Conservation (phyloP, 23 tunicate genomes). For the Styela plicata region DNA sequence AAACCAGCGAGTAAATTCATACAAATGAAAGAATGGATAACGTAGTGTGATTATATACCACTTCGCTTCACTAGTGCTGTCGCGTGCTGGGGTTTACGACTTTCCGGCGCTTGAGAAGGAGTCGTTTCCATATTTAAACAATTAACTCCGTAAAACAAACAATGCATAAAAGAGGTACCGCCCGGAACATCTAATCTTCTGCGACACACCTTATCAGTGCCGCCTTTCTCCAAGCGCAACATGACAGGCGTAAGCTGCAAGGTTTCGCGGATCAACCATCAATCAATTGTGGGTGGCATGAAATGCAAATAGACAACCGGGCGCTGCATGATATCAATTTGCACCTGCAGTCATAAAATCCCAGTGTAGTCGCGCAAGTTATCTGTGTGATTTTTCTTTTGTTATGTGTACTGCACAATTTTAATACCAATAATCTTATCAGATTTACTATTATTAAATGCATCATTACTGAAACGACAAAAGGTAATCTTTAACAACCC, state of each 20-base stretch:
- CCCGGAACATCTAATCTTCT: background rate
- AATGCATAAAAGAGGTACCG: slow-evolving; percentile 7
- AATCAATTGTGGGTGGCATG: background rate
- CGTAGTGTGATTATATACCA: background rate
- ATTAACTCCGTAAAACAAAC: background rate
- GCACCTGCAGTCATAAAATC: background rate
- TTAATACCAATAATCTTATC: too few relatives aligned
- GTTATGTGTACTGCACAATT: too few relatives aligned
- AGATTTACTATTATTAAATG: too few relatives aligned
- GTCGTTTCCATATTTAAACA: background rate
- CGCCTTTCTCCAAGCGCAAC: slow-evolving; percentile 4
- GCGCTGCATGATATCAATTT: background rate
- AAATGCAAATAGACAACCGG: slow-evolving; percentile 1
- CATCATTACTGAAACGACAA: too few relatives aligned
- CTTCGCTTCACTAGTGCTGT: background rate
- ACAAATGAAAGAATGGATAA: too few relatives aligned
- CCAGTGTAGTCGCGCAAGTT: too few relatives aligned
- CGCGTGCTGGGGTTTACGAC: slow-evolving; percentile 14
- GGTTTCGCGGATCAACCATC: background rate
- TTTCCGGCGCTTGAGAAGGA: background rate
- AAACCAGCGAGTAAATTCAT: too few relatives aligned
- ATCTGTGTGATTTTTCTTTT: too few relatives aligned
- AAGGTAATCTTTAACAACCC: too few relatives aligned
- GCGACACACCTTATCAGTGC: background rate
- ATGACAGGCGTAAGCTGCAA: background rate